Evolutionary conservation across 2,888 invertebrate genomes (phyloP), one percentile per base, ranked within the genome.

Genomic region (Shargacucullia verbasci): DNA sequence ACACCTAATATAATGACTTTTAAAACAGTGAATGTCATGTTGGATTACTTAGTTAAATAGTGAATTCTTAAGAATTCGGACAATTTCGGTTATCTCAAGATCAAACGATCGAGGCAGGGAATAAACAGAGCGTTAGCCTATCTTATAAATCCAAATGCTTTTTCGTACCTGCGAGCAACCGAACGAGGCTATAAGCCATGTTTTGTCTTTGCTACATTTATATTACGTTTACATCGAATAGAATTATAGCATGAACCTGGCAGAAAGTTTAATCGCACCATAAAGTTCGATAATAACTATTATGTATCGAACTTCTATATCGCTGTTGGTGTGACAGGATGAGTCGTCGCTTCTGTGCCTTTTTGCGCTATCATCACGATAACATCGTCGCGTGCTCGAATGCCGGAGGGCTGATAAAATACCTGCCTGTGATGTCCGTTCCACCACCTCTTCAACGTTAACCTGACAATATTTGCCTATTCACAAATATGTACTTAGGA

Each of bases 311-410:
- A 70, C 39, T 66, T 68, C 50, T 62, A 45, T 59, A 66, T 58
- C 50, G 38, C 6, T 49, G n/a, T n/a, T n/a, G 41, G 55, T 58
- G 53, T 70, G 64, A 72, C 69, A 73, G 70, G 71, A 72, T 74
- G 73, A 69, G 62, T 59, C 72, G 59, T 70, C 63, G 59, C 61
- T 69, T 71, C 71, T 62, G 67, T 76, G 67, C 70, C 50, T 78
- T 86, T 85, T 81, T 81, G 83, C 81, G 78, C 68, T 84, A 84
- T 89, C 87, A 86, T 80, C 73, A 74, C 73, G 87, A 89, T 88
- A 88, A 83, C 71, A 83, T 84, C 83, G 73, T 85, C 80, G 87
- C 85, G 85, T 85, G 85, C 79, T 80, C 70, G 65, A 78, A 67
- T 69, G n/a, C n/a, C n/a, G 73, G 60, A 63, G 52, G 70, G 39